Evolutionary conservation across 2,888 invertebrate genomes (phyloP), one percentile per base, ranked within the genome.

Genomic region (Pristionchus exspectatus): DNA sequence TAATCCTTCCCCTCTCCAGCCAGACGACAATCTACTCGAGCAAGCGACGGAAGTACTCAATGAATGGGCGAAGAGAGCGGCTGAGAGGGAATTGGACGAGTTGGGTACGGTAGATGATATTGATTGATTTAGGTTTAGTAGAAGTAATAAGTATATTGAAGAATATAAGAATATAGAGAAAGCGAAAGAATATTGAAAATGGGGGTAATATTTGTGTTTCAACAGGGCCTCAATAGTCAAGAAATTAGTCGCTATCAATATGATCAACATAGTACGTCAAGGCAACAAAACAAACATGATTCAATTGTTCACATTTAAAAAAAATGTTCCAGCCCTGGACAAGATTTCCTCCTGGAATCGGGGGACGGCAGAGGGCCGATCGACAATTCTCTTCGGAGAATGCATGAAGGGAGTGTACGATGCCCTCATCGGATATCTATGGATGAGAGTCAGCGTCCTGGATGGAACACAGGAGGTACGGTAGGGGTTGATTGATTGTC

Each of bases 341-440:
- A 90, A 90, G 69, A 81, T 90, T 38, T 27, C 90, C 27, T 91
- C 92, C n/a, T 93, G 92, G 93, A 91, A 90, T 33, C 89, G 89
- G 16, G 63, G 85, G 33, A 91, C 90, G 27, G 24, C 30, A 21
- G 87, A 87, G 9, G 87, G 87, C 0, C 2, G 87, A 18, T 21
- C 87, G 21, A 87, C 87, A 5, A 33, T 87, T 33, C 69, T 87
- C 38, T 87, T 87, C 30, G 66, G 44, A 14, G 44, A 69, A 10
- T 87, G 87, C 69, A 87, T 87, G 69, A 87, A 87, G 87, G 87
- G 87, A 66, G 87, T 91, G 81, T 93, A 93, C 74, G 92, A 93
- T 86, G 91, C 91, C 10, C 90, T 93, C 30, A 92, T 93, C 74
- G 93, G 91, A 86, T 92, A 91, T 81, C 89, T 92, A 38, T 92